Evolutionary conservation across 2,888 invertebrate genomes (phyloP), one percentile per base, ranked within the genome.

Genomic region (Dicyrtomina minuta): DNA sequence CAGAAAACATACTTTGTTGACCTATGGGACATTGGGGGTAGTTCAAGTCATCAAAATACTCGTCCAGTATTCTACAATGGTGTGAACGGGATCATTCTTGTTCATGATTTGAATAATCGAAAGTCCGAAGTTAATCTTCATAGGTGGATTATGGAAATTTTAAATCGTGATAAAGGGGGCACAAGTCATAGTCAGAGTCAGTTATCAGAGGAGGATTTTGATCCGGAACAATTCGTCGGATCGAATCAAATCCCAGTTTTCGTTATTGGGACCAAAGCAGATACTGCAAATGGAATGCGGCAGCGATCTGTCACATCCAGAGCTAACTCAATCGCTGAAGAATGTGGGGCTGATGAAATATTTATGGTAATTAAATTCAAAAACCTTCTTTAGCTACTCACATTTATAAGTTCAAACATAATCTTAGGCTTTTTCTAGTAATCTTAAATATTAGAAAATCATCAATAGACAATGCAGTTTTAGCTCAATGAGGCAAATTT

Each of bases 11-110:
- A 90, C 82, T 96, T 96, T 81, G 86, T 98, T 26, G 98, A 99
- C 83, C 85, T 98, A 41, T 99, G 97, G 92, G 99, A 99, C 81
- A 88, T 99, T 66, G 98, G 98, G 5, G 98, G 98, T 0, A 96
- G 94, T 74, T 88, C 91, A 74, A 92, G 89, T 79, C 98, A 99
- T 81, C 88, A 91, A 80, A 96, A 93, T 81, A 91, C 94, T n/a
- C 86, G 97, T 79, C 88, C 90, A 72, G 93, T 97, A 1, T 98
- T 98, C 83, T 97, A 97, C 83, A 90, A 92, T 80, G 91, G 93
- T 39, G 91, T 92, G 70, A 92, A 97, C 84, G 99, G 97, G 71
- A 90, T 97, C 43, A 93, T 99, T 78, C 85, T 99, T 72, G 96
- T 98, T 1, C 97, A 99, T 81, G 99, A 99, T 84, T 84, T 98